Base-by-base conservation (phyloP, 37 sponge, comb jelly and placozoan genomes). In the Halisarca cf. caerulea region DNA sequence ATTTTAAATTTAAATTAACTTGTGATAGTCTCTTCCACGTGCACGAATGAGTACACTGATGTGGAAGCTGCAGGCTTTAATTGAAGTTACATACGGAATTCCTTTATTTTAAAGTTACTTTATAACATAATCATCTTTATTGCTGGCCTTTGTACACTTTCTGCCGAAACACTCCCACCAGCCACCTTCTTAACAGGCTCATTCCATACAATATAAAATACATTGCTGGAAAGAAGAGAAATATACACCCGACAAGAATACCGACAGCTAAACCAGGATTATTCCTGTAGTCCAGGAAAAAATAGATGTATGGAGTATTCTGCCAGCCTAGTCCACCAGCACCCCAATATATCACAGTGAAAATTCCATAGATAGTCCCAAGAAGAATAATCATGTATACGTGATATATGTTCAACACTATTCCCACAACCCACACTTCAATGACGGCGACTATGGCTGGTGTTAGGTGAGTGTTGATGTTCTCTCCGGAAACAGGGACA, bases 331-430 rank as follows among this genome's bases (percentile, higher is more conserved):
- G 66, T 1, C 91, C 91, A 42, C 83, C 79, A 7, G 72, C 79
- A 59, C 37, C 81, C 71, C 58, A 87, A 75, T 91, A 84, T 15
- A 91, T 40, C 15, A 64, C 81, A 57, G 91, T 72, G 78, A 91
- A 91, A 6, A 79, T 74, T 0, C 43, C 45, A 44, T 91, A 91
- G 24, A 54, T 68, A 0, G 0, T 33, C 8, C 66, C 80, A 43
- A 80, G 60, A 5, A 84, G 9, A 18, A 87, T 6, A 18, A 53
- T 28, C 32, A 86, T 77, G 59, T 82, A 25, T 3, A 71, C 59
- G 59, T 91, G 91, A 20, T 58, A 60, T 35, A 91, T 21, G 34
- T 75, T 83, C 2, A 87, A 30, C 3, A 82, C 80, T 18, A 87
- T 45, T n/a, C 75, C 72, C 21, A 61, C 57, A 23, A 87, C 51